Base-by-base conservation (phyloP, 1,140 invertebrate species). In the Eciton burchellii region DNA sequence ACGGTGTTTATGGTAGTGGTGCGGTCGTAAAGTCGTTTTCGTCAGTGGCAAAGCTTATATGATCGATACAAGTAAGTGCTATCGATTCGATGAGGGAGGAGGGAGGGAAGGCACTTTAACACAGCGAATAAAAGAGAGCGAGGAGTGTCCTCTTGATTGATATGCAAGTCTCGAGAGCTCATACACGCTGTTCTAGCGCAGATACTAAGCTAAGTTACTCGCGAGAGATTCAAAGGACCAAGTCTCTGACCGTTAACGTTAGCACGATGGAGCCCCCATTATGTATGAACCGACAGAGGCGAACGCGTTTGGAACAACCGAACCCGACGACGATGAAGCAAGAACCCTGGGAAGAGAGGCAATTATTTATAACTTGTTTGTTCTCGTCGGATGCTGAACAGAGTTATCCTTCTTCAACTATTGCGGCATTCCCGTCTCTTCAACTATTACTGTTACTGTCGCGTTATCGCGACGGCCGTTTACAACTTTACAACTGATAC, bases 111-210 rank as follows among this genome's bases (percentile, higher is more conserved):
- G 86, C 84, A 76, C 85, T 87, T 81, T 56, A 70, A 79, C 74
- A 79, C 52, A 76, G 62, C 52, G 24, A 52, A 84, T 66, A 88
- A 88, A 84, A 88, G 71, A 87, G 81, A 88, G 65, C 83, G 59
- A 77, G 59, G 66, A 87, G 85, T 88, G 77, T 87, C 71, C 83
- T 76, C 86, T 84, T 87, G 84, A 88, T 88, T 84, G 77, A 71
- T 87, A 88, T 88, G 86, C 86, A 62, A 88, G 85, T 76, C 77
- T 88, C 66, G 81, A 88, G 83, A 84, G 86, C 71, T 87, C 82
- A 72, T 83, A 87, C 52, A 83, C 85, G 84, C 68, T 71, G 47
- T 60, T 87, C 85, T 87, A 84, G 45, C 73, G 82, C 57, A 74
- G 74, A 49, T 83, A 71, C 82, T 82, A 88, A 73, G 59, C 82